phyloP scores from a whole-genome alignment of 2,888 invertebrate species.

The Drosophila mayaguana region DNA sequence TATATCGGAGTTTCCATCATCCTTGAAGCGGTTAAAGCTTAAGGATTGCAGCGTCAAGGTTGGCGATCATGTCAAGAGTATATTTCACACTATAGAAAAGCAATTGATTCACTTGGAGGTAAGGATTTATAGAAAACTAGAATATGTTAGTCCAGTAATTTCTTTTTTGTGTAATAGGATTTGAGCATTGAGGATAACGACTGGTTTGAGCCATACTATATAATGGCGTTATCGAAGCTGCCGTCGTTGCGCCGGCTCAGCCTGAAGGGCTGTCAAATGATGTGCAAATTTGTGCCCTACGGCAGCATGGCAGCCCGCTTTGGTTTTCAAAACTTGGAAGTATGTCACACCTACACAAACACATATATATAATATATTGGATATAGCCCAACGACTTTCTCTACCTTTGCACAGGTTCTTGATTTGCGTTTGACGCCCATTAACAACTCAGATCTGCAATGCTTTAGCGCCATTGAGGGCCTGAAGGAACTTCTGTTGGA shows the following conservation, averaged over 20 bases:
- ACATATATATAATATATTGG: background rate
- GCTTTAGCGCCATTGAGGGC: conserved; percentile 86
- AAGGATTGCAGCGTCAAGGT: conserved; percentile 80
- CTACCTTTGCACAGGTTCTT: conserved; percentile 83
- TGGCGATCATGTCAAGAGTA: conserved; percentile 73
- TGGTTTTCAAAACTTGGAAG: conserved; percentile 86
- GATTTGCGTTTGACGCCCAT: conserved; percentile 87
- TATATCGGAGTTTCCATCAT: conserved; percentile 88
- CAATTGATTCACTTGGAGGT: conserved; percentile 81
- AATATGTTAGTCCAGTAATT: conserved; percentile 11
- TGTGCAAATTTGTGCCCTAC: conserved; percentile 91
- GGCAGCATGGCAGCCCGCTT: conserved; percentile 90
- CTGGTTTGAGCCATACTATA: conserved; percentile 91
- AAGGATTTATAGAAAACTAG: background rate
- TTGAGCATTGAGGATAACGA: conserved; percentile 90
- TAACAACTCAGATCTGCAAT: conserved; percentile 87
- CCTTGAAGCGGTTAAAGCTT: conserved; percentile 87
- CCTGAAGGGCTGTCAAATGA: conserved; percentile 88
- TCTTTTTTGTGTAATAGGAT: conserved; percentile 85
- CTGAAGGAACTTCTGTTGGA: conserved; percentile 86
- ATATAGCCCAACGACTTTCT: background rate
- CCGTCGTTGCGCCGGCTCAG: conserved; percentile 87
- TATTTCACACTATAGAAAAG: conserved; percentile 83
- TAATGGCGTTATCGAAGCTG: conserved; percentile 91
- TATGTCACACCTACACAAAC: conserved; percentile 28